phyloP scores from a whole-genome alignment of 2,888 invertebrate species.

The Stenodema calcarata region DNA sequence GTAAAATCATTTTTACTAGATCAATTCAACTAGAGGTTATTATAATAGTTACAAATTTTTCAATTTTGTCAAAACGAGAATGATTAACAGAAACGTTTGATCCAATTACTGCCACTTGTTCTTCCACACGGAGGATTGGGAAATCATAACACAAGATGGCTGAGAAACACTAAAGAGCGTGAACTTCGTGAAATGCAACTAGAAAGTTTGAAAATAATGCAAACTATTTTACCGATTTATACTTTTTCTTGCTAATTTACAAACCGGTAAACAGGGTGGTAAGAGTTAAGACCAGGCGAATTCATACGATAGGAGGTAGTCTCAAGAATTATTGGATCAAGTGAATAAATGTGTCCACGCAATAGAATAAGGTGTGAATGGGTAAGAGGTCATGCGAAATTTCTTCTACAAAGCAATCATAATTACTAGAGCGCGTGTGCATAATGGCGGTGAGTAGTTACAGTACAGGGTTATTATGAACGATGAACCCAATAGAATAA shows the following conservation, averaged over 20 bases:
- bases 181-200: not conserved
- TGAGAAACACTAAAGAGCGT: not conserved
- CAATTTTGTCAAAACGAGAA: not conserved
- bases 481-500: no score
- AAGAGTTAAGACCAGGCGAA: not conserved
- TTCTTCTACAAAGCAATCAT: not conserved
- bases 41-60: not conserved
- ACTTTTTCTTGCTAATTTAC: not conserved
- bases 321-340: not conserved
- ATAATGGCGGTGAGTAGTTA: no score
- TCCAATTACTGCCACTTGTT: constrained; percentile 15
- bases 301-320: not conserved
- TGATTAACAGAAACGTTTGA: not conserved
- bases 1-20: not conserved
- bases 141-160: not conserved
- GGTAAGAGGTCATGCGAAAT: not conserved
- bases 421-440: no score
- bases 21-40: constrained; percentile 5
- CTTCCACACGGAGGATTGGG: not conserved
- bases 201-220: not conserved
- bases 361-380: not conserved
- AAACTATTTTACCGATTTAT: not conserved
- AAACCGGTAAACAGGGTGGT: not conserved
- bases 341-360: not conserved
- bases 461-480: no score